Evolutionary conservation across 2,888 invertebrate species (phyloP).

Genomic region (Dolomedes plantarius): DNA sequence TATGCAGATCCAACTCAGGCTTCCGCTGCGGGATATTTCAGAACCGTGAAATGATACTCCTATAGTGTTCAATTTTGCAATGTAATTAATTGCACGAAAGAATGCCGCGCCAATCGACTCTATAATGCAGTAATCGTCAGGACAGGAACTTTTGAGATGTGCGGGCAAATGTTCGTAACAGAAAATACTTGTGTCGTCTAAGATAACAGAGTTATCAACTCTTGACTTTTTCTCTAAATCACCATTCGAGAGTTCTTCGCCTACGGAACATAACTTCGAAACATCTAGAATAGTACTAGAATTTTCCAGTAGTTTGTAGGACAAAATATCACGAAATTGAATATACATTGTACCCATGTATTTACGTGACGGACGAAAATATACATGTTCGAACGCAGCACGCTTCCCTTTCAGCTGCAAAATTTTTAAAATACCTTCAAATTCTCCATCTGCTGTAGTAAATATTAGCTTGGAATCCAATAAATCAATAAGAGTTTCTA

Average conservation of each 20-base stretch:
- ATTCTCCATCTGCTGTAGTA: background rate
- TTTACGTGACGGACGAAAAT: background rate
- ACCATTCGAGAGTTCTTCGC: background rate
- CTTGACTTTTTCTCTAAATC: background rate
- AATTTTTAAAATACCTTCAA: background rate
- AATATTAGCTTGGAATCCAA: background rate
- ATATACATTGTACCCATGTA: background rate
- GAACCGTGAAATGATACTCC: constrained; percentile 76
- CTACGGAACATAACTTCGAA: background rate
- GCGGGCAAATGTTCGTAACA: background rate
- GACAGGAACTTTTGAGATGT: background rate
- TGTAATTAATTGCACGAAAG: background rate
- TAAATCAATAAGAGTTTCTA: background rate
- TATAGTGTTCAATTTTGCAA: constrained; percentile 72
- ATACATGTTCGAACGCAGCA: background rate
- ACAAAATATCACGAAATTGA: background rate
- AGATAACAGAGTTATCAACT: background rate
- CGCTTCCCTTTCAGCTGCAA: background rate
- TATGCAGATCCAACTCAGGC: constrained; percentile 76
- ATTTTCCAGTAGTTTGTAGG: background rate
- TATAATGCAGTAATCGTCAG: background rate
- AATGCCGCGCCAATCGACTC: constrained; percentile 14
- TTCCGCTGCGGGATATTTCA: constrained; percentile 76
- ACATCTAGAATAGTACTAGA: background rate
- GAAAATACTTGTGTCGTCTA: background rate